A percentile compares a stretch with the other conserved stretches of the same genome.
Conservation (phyloP, 2,113 vertebrate species). For the Eleginops maclovinus region DNA sequence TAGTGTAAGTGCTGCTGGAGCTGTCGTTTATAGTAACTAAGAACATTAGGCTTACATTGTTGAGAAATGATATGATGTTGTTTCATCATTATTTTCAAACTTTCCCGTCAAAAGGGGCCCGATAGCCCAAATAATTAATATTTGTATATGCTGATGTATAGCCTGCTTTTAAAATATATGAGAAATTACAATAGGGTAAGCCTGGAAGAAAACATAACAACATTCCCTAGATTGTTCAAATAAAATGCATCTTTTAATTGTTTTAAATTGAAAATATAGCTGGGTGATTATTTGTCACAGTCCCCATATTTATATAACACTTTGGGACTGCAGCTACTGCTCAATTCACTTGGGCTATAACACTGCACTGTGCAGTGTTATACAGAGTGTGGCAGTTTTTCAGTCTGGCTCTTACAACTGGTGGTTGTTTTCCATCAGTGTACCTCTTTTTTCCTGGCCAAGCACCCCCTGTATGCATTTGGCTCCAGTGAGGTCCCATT, state of each 20-base stretch:
- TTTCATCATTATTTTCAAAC: neutral
- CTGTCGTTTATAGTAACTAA: conserved; percentile 14
- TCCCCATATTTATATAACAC: neutral
- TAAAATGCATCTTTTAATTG: neutral
- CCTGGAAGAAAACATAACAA: neutral
- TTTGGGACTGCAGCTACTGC: conserved; percentile 3
- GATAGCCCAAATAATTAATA: too few relatives aligned
- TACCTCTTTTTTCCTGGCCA: conserved; percentile 32
- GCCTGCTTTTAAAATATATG: neutral
- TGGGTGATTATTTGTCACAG: conserved; percentile 2
- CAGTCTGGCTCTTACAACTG: conserved; percentile 32
- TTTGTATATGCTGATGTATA: too few relatives aligned
- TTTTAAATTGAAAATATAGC: neutral
- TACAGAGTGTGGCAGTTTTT: conserved; percentile 22
- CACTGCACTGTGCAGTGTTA: conserved; percentile 8
- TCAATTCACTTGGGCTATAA: neutral
- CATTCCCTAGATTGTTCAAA: neutral
- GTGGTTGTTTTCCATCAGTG: conserved; percentile 49
- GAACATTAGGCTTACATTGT: neutral
- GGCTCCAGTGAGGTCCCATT: conserved; percentile 35
- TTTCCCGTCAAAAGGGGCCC: neutral
- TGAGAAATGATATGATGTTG: neutral
- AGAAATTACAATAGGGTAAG: neutral
- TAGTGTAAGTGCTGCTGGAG: neutral
- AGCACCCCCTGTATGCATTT: conserved; percentile 30